Conservation (phyloP, 2,888 invertebrate genomes). For the Pecten maximus region DNA sequence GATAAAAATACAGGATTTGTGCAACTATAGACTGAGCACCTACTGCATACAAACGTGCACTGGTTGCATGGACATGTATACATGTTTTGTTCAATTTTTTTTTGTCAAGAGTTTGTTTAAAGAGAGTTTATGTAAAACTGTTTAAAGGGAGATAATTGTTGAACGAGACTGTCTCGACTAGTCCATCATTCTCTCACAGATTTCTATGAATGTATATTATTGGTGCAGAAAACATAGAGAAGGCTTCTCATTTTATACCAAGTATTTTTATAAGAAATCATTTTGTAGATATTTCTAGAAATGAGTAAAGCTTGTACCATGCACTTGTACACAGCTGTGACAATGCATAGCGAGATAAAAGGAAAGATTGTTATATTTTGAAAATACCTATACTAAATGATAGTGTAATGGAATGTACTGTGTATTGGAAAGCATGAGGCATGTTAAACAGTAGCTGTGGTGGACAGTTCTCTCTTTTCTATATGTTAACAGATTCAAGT, state of each 20-base stretch:
- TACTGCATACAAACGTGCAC: constrained; percentile 40
- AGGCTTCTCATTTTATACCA: constrained; percentile 26
- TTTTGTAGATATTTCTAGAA: constrained; percentile 19
- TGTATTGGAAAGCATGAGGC: constrained; percentile 7
- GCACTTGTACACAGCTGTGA: neutral
- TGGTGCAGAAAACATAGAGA: constrained; percentile 26
- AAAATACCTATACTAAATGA: neutral
- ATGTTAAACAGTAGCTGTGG: neutral
- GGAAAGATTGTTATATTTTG: constrained; percentile 6
- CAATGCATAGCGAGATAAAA: neutral
- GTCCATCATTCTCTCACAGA: constrained; percentile 31
- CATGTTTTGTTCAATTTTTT: constrained; percentile 23
- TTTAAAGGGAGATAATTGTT: constrained; percentile 32
- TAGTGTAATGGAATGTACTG: neutral
- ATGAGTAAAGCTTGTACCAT: constrained; percentile 17
- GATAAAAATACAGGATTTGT: constrained; percentile 26
- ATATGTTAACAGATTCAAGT: neutral
- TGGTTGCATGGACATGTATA: constrained; percentile 46
- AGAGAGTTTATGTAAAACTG: constrained; percentile 26
- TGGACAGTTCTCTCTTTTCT: neutral
- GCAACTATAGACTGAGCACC: constrained; percentile 21
- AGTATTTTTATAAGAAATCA: constrained; percentile 26
- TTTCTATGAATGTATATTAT: constrained; percentile 8
- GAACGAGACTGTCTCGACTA: constrained; percentile 30
- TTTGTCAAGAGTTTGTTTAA: constrained; percentile 34